Conservation (phyloP, 2,888 invertebrate genomes). For the Drosophila histrio region DNA sequence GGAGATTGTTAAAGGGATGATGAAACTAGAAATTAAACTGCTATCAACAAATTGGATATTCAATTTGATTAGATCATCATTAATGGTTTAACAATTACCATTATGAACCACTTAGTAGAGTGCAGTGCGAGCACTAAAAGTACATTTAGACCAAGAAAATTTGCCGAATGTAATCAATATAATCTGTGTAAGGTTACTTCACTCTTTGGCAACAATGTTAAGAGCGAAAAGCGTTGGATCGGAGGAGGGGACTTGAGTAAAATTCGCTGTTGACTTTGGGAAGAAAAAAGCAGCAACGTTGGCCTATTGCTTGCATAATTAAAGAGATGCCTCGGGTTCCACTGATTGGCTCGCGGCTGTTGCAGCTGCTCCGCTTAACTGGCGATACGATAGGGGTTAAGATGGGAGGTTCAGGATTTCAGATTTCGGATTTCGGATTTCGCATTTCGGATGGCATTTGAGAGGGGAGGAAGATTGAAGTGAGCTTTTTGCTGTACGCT, state of each 20-base stretch:
- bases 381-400: not conserved
- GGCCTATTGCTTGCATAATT: slow-evolving; percentile 46
- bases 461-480: not conserved
- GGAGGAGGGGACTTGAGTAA: not conserved
- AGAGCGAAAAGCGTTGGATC: too few species aligned
- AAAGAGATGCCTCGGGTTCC: slow-evolving; percentile 37
- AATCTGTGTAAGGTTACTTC: not conserved
- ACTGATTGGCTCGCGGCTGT: slow-evolving; percentile 53
- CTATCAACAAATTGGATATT: too few species aligned
- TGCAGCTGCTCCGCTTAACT: slow-evolving; percentile 21
- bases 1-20: too few species aligned
- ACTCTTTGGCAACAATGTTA: not conserved
- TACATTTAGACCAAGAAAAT: not conserved
- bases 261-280: not conserved
- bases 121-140: not conserved
- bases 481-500: not conserved
- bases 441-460: not conserved
- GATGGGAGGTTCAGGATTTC: not conserved
- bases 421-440: not conserved
- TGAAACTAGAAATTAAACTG: too few species aligned
- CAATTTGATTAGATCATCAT: too few species aligned
- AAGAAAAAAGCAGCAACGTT: not conserved
- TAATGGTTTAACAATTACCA: not conserved
- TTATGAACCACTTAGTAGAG: not conserved
- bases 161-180: slow-evolving; percentile 4